Evolutionary conservation across 2,797 vertebrate genomes (phyloP).

Genomic region (Geotrypetes seraphini): DNA sequence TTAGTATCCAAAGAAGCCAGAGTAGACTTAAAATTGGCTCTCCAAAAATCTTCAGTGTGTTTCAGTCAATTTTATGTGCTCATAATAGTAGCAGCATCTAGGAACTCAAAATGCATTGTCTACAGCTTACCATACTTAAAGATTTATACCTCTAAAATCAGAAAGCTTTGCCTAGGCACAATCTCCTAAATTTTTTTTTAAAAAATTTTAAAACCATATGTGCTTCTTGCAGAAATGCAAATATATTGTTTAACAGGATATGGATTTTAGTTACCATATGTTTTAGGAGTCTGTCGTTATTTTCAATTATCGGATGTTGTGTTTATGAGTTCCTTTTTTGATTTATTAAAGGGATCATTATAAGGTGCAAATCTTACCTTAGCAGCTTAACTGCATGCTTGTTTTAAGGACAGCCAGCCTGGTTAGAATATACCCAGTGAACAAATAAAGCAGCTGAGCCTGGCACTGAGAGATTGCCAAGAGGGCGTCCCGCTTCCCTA

Average conservation of each 20-base stretch:
- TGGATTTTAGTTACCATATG: constrained; percentile 3
- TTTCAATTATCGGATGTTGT: not conserved
- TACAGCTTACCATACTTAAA: no score
- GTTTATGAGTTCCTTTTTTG: constrained; percentile 23
- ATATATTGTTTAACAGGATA: constrained; percentile 21
- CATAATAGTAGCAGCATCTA: no score
- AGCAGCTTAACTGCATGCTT: constrained; percentile 94
- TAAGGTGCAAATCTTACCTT: constrained; percentile 70
- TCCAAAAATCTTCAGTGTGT: constrained; percentile 62
- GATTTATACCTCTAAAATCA: constrained; percentile 47
- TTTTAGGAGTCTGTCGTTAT: no score
- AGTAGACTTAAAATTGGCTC: constrained; percentile 52
- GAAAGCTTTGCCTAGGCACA: no score
- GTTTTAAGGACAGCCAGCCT: constrained; percentile 74
- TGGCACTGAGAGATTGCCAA: constrained; percentile 61
- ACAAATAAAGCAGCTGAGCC: constrained; percentile 54
- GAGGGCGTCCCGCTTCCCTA: constrained; percentile 59
- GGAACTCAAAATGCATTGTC: no score
- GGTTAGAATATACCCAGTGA: constrained; percentile 64
- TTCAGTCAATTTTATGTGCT: constrained; percentile 58
- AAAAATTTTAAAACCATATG: no score
- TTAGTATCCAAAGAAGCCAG: constrained; percentile 55
- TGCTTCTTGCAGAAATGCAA: constrained; percentile 8
- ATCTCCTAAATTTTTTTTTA: constrained; percentile 13
- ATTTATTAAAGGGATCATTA: constrained; percentile 23